These are phyloP conservation scores for Gnathochromis pfefferi DNA, from an alignment of 2,113 vertebrate genomes.

Conservation along the genomic window DNA sequence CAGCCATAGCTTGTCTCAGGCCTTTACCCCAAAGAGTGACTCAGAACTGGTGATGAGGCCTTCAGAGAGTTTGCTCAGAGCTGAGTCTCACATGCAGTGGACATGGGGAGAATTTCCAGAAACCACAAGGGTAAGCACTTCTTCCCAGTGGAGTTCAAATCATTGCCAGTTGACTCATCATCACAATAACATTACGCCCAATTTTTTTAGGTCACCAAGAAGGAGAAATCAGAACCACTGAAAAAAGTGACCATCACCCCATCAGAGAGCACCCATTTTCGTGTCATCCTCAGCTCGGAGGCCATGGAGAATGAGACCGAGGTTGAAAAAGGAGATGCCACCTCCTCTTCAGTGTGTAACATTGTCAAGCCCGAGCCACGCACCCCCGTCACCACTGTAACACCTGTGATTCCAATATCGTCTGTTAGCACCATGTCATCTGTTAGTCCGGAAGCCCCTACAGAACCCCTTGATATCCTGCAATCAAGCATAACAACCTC, in stretches of 20 bases:
- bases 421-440: slow-evolving; percentile 1
- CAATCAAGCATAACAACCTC: slow-evolving; percentile 50
- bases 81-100: slow-evolving; percentile 96
- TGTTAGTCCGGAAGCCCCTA: slow-evolving; percentile 8
- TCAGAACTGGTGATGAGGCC: slow-evolving; percentile 89
- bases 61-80: slow-evolving; percentile 81
- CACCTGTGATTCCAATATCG: background rate
- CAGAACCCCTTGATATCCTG: slow-evolving; percentile 44
- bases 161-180: background rate
- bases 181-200: background rate
- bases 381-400: slow-evolving; percentile 57
- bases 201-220: slow-evolving; percentile 78
- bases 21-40: slow-evolving; percentile 92
- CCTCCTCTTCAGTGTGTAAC: slow-evolving; percentile 64
- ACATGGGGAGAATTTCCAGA: slow-evolving; percentile 97
- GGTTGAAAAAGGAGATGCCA: slow-evolving; percentile 52
- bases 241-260: slow-evolving; percentile 86
- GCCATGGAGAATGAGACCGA: slow-evolving; percentile 70
- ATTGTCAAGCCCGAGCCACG: slow-evolving; percentile 89
- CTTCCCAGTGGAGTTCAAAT: background rate
- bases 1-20: slow-evolving; percentile 74
- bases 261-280: slow-evolving; percentile 92
- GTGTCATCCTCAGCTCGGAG: slow-evolving; percentile 88
- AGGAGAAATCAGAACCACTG: slow-evolving; percentile 79
- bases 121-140: slow-evolving; percentile 82